Base-by-base conservation (phyloP, 35 echinoderm and acorn worm species). In the Ophiothrix spiculata region DNA sequence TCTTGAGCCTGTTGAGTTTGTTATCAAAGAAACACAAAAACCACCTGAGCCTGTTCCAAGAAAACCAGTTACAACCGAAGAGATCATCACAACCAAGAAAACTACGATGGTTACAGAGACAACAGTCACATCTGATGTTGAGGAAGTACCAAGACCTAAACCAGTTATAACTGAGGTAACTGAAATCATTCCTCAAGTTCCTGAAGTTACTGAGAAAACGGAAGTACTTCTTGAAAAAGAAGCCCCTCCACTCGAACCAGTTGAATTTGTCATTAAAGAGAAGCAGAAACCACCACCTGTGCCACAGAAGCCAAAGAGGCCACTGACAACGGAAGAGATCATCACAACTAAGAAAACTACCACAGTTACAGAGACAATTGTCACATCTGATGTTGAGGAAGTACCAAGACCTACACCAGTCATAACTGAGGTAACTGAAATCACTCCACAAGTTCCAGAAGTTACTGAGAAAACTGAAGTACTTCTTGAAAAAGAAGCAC, bases 391-490 rank as follows among this genome's bases (percentile, higher is more conserved):
- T 69, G 60, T 69, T 6, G 60, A 69, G 23, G 60, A 69, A n/a
- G 60, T 12, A 15, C 45, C 45, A 54, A 10, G 60, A 15, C 60
- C 60, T 69, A 69, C 60, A 69, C 60, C 60, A 69, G 29, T 69
- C 29, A 69, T 69, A 15, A 69, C 60, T 69, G 60, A 69, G 29
- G 25, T 69, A 28, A 69, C 60, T 28, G 60, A 69, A 28, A 28
- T 69, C 3, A 28, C 29, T 15, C 60, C 60, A 25, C 40, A 78
- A 76, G 32, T 16, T 1, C 80, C 77, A 46, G 79, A 92, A 40
- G 77, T 79, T 32, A 80, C 25, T 11, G 92, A 94, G 76, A 92
- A 79, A 80, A 90, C 94, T 75, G 90, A 92, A 28, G 87, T 97
- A 14, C 33, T 92, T 17, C 86, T 97, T 56, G 94, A 92, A 86